phyloP scores from a whole-genome alignment of 1,140 invertebrate species.

The Drosophila serrata region DNA sequence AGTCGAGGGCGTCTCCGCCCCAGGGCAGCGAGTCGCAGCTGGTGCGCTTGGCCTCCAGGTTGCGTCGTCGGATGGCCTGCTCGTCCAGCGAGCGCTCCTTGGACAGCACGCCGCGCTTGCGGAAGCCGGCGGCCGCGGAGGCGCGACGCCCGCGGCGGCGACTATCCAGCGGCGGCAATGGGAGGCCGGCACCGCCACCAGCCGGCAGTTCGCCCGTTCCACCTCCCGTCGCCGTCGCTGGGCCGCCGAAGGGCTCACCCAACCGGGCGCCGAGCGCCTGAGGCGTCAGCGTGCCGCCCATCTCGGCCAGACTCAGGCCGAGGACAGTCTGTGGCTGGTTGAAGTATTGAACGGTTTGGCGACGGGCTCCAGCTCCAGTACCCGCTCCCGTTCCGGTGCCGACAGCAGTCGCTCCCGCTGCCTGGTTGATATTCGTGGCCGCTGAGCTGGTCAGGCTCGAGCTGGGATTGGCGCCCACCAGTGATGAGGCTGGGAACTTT shows the following conservation, averaged over 20 bases:
- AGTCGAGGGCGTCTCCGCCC: constrained; percentile 78
- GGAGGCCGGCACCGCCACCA: constrained; percentile 49
- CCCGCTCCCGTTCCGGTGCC: constrained; percentile 6
- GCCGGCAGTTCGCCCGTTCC: constrained; percentile 28
- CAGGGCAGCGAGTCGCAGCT: constrained; percentile 84
- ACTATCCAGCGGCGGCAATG: constrained; percentile 66
- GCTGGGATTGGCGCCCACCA: constrained; percentile 15
- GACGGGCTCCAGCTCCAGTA: constrained; percentile 51
- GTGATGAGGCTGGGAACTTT: constrained; percentile 51
- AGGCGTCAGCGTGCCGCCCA: constrained; percentile 76
- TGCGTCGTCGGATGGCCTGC: constrained; percentile 81
- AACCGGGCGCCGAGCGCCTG: constrained; percentile 65
- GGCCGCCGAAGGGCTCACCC: constrained; percentile 60
- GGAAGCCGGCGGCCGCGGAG: constrained; percentile 76
- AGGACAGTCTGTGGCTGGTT: constrained; percentile 64
- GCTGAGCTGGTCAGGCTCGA: constrained; percentile 46
- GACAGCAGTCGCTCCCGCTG: background rate
- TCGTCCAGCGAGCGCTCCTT: constrained; percentile 84
- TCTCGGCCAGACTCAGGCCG: constrained; percentile 71
- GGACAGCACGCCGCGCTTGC: constrained; percentile 80
- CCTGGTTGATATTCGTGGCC: constrained; percentile 44
- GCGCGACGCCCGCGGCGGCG: constrained; percentile 75
- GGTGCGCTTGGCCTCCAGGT: constrained; percentile 83
- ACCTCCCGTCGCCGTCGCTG: constrained; percentile 54
- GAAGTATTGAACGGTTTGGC: constrained; percentile 83